Conservation (phyloP, 2,113 vertebrate species). For the Athene cunicularia region DNA sequence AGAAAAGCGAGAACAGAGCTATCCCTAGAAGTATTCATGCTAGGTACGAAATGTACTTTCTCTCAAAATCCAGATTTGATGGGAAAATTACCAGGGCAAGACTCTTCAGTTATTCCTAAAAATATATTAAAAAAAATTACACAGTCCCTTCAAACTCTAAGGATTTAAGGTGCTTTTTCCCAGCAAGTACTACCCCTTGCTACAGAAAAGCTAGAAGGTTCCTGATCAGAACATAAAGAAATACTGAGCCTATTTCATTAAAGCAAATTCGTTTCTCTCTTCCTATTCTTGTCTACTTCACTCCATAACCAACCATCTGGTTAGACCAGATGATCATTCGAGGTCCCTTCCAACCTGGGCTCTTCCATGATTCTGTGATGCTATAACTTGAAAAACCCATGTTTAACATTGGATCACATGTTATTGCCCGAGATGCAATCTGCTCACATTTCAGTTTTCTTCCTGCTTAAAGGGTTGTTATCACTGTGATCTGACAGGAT, state of each 20-base stretch:
- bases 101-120: not conserved
- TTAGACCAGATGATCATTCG: not conserved
- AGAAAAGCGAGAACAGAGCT: not conserved
- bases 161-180: not conserved
- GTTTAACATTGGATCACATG: not conserved
- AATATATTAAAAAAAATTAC: not conserved
- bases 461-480: not conserved
- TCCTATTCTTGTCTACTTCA: not conserved
- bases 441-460: not conserved
- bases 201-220: not conserved
- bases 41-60: not conserved
- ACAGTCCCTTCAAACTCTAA: not conserved
- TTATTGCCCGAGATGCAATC: not conserved
- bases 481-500: not conserved
- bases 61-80: not conserved
- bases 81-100: not conserved
- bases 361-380: not conserved
- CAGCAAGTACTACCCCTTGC: not conserved
- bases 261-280: not conserved
- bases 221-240: not conserved
- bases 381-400: not conserved
- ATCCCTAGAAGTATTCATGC: not conserved
- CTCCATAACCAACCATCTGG: slow-evolving; percentile 19
- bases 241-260: not conserved
- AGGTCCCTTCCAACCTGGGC: slow-evolving; percentile 9